Evolutionary conservation across 2,888 invertebrate species (phyloP), one percentile per base, ranked within the genome.

Genomic region (Spodoptera exigua): DNA sequence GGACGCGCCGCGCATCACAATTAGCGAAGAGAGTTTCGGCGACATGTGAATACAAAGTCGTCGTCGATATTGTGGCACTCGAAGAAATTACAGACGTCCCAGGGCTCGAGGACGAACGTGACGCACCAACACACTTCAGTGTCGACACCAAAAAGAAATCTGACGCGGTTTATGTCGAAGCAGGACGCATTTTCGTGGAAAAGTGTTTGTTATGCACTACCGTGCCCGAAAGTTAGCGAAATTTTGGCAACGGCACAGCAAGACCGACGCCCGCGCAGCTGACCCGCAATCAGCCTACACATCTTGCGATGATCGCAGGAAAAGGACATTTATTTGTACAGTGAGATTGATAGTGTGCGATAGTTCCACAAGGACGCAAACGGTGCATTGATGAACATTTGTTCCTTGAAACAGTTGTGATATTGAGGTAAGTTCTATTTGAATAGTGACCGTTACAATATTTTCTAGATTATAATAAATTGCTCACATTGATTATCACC

Each of bases 21-120:
- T 91, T 85, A 88, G 86, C 79, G 71, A 91, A 92, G 93, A 93
- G 93, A 93, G 92, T 90, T 93, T 89, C 81, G 90, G 89, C 88
- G 87, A 84, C 88, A 81, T 86, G 85, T 90, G 91, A 92, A 91
- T 90, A 89, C 92, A 78, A 89, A 92, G 86, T 88, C 79, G 81
- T 82, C 82, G 81, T 86, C 84, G 80, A 85, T 86, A 86, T 81
- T 75, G 80, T 79, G 72, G 63, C 74, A 78, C 74, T 70, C 75
- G 74, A 80, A 83, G 82, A 78, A 84, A 84, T 86, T 85, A 84
- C 83, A 84, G 81, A 84, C 82, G 84, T 79, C 76, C 74, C 82
- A 91, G 90, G 89, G 90, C 87, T 72, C 76, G 80, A 80, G 86
- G 87, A 82, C 83, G 83, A 82, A 84, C 86, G 89, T 84, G 87